phyloP scores from a whole-genome alignment of 2,888 invertebrate genomes.

The Dasypolia templi region DNA sequence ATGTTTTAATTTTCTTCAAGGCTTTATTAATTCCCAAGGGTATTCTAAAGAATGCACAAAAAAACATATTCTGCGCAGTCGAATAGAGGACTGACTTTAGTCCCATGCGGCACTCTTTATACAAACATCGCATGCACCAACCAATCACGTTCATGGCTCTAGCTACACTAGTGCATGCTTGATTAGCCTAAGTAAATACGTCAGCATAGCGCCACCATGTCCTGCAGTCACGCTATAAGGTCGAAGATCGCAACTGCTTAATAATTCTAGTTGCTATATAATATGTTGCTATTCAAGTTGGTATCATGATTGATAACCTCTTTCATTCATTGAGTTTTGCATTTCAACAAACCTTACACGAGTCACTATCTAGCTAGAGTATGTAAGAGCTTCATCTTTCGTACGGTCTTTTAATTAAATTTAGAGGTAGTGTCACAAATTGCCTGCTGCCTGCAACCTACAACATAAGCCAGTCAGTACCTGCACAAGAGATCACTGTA shows the following conservation, averaged over 20 bases:
- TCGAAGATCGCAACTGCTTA: conserved; percentile 41
- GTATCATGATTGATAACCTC: conserved; percentile 45
- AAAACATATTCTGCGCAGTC: not conserved
- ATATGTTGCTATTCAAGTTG: too few species aligned
- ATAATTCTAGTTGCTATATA: conserved; percentile 33
- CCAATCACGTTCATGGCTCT: conserved; percentile 27
- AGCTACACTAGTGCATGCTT: conserved; percentile 26
- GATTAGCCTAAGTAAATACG: conserved; percentile 46
- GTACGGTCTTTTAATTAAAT: not conserved
- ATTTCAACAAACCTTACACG: conserved; percentile 2
- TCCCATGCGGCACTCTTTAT: conserved; percentile 36
- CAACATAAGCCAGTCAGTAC: not conserved
- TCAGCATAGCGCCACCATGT: conserved; percentile 11
- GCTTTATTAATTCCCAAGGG: not conserved
- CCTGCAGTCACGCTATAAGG: conserved; percentile 48
- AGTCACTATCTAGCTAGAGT: not conserved
- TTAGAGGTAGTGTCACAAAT: not conserved
- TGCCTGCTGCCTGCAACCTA: not conserved
- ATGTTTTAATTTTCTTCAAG: not conserved
- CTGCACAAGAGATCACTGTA: not conserved
- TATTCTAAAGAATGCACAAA: conserved; percentile 16
- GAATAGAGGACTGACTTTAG: conserved; percentile 12
- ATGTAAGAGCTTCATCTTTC: not conserved
- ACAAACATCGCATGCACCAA: conserved; percentile 44
- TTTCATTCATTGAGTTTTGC: conserved; percentile 22